phyloP scores from a whole-genome alignment of 2,113 vertebrate species.

The Rallus limicola region DNA sequence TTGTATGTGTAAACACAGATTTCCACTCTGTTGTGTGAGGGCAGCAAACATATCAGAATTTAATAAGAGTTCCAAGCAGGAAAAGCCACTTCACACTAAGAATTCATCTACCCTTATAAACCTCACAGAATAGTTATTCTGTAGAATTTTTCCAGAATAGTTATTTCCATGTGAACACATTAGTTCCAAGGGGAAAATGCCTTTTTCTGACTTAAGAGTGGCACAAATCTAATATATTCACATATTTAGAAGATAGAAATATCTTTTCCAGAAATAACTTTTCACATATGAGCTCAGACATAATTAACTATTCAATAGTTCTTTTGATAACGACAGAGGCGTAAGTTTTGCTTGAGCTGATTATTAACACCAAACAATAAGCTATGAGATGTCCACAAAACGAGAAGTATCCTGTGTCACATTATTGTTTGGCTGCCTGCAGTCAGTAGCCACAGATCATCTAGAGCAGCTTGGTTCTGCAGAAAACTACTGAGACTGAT shows the following conservation, averaged over 20 bases:
- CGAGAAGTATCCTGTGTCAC: background rate
- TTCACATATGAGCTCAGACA: rapidly evolving
- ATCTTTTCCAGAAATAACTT: background rate
- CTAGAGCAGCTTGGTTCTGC: background rate
- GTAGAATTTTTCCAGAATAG: background rate
- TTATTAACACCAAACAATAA: background rate
- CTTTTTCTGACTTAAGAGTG: background rate
- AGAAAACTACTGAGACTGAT: background rate
- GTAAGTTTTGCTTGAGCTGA: background rate
- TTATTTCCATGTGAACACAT: background rate
- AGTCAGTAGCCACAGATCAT: background rate
- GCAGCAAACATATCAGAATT: background rate
- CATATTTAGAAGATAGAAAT: background rate
- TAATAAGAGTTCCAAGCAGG: background rate
- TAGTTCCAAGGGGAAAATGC: background rate
- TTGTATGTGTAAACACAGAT: background rate
- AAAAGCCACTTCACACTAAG: background rate
- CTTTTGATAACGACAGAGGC: background rate
- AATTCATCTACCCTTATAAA: background rate
- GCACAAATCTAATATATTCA: background rate
- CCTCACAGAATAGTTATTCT: background rate
- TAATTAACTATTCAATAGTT: background rate
- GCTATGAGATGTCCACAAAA: background rate
- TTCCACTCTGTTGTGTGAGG: background rate
- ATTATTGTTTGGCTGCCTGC: background rate